These are phyloP conservation scores for Nemopilema nomurai DNA, from an alignment of 30 jellyfish, hydroid and myxozoan species.

Conservation along the genomic window DNA sequence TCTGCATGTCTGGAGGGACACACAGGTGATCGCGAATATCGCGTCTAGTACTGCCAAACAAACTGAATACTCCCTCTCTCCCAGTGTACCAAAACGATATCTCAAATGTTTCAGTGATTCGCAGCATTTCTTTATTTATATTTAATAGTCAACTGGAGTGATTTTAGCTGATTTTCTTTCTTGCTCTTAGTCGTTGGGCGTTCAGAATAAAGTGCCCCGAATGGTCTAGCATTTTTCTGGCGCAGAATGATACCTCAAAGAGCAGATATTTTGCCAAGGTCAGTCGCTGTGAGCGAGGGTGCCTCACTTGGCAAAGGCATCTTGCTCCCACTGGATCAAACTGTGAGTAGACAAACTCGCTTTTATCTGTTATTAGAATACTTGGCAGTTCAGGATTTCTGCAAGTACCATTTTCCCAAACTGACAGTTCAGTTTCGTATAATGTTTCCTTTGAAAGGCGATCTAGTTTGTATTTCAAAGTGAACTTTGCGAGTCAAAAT, in stretches of 20 bases:
- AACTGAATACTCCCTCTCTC: not conserved
- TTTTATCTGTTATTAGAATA: too few species aligned
- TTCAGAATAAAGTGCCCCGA: not conserved
- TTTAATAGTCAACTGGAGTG: not conserved
- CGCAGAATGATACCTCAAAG: slow-evolving; percentile 61
- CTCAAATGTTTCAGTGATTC: not conserved
- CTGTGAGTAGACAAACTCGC: slow-evolving; percentile 25
- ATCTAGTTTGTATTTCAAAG: not conserved
- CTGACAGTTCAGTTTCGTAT: too few species aligned
- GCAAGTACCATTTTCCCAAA: too few species aligned
- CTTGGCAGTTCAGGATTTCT: too few species aligned
- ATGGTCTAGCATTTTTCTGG: not conserved
- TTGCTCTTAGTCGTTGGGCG: not conserved
- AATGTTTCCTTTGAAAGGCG: too few species aligned
- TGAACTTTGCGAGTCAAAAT: not conserved
- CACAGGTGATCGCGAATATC: not conserved
- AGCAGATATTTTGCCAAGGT: slow-evolving; percentile 64
- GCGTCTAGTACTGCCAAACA: not conserved
- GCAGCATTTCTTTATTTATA: too few species aligned
- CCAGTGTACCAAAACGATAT: not conserved
- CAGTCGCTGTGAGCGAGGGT: slow-evolving; percentile 27
- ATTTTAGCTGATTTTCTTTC: not conserved
- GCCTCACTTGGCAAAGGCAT: slow-evolving; percentile 52
- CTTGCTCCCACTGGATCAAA: slow-evolving; percentile 47
- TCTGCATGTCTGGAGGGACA: not conserved